Conservation (phyloP, 2,113 vertebrate species). For the Stictonetta naevosa region DNA sequence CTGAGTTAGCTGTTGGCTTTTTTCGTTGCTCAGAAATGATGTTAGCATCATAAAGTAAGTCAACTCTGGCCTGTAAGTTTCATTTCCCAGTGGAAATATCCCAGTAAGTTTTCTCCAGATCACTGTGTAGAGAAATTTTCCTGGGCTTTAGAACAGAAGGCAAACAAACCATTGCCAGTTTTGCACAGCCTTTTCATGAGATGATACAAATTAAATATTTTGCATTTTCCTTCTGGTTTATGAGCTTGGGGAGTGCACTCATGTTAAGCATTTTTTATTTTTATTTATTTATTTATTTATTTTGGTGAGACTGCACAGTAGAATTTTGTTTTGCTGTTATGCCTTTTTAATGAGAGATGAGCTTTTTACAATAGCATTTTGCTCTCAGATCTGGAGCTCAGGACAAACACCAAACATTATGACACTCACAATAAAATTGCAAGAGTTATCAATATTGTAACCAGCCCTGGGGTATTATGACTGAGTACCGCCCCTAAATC, state of each 20-base stretch:
- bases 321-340: neutral
- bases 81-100: neutral
- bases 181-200: neutral
- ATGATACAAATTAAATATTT: neutral
- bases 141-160: neutral
- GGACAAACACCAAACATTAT: neutral
- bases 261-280: neutral
- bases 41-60: neutral
- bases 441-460: neutral
- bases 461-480: neutral
- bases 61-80: neutral
- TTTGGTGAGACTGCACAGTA: neutral
- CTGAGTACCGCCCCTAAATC: neutral
- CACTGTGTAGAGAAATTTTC: neutral
- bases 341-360: neutral
- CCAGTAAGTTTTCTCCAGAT: neutral
- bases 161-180: neutral
- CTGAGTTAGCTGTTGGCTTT: neutral
- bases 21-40: neutral
- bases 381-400: neutral
- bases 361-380: neutral
- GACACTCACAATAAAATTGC: neutral
- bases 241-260: neutral
- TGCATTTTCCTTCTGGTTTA: neutral
- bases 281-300: neutral